phyloP scores from a whole-genome alignment of 1,140 invertebrate genomes.

The Pseudobourletiella spinata region DNA sequence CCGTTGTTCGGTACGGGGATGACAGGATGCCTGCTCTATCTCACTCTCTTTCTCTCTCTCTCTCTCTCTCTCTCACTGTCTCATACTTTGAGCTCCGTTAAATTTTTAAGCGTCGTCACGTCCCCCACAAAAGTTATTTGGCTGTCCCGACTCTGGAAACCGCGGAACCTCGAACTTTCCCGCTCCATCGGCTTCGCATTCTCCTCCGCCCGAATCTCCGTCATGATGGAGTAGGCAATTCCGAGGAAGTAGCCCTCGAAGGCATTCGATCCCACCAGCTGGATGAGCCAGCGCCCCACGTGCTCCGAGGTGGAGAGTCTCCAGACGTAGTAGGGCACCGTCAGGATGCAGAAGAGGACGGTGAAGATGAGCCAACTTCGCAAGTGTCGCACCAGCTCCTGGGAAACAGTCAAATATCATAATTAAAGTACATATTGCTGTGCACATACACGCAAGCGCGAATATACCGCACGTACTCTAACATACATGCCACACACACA shows the following conservation, averaged over 20 bases:
- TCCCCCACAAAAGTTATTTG: slow-evolving; percentile 9
- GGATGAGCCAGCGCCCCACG: slow-evolving; percentile 3
- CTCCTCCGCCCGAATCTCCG: background rate
- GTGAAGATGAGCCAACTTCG: background rate
- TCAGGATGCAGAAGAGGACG: background rate
- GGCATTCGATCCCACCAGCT: background rate
- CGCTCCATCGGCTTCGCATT: background rate
- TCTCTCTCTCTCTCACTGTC: too few species aligned
- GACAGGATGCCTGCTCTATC: too few species aligned
- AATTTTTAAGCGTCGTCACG: background rate
- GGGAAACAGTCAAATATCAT: background rate
- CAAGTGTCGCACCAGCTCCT: background rate
- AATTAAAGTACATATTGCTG: too few species aligned
- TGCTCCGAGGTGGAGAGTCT: background rate
- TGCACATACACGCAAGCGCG: too few species aligned
- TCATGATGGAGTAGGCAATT: background rate
- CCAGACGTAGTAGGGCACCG: slow-evolving; percentile 3
- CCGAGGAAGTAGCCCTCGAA: slow-evolving; percentile 6
- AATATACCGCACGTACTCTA: too few species aligned
- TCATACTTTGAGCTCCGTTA: too few species aligned
- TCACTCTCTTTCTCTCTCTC: too few species aligned
- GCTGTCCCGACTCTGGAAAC: background rate
- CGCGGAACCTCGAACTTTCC: slow-evolving; percentile 1
- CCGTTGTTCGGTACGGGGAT: too few species aligned
- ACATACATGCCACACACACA: too few species aligned